Conservation (phyloP, 2,888 invertebrate genomes). For the Cistogaster globosa region DNA sequence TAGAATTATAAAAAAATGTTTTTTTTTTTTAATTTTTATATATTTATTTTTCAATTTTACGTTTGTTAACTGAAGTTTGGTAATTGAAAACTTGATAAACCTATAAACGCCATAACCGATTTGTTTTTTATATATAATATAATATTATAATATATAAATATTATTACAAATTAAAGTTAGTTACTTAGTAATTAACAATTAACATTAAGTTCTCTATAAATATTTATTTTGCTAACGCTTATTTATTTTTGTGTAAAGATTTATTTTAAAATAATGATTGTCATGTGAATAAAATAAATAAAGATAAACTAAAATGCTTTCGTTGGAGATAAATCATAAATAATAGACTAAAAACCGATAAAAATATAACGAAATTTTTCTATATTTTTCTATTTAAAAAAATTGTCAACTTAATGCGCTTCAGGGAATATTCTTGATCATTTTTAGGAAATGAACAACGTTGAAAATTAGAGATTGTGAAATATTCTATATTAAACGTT, state of each 20-base stretch:
- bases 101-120: background rate
- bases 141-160: too few species aligned
- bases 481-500: too few species aligned
- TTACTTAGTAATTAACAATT: constrained; percentile 54
- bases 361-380: background rate
- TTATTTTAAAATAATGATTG: constrained; percentile 77
- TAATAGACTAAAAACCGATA: background rate
- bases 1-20: constrained; percentile 32
- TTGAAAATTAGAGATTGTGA: too few species aligned
- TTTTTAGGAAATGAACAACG: too few species aligned
- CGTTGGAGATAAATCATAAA: background rate
- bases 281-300: constrained; percentile 73
- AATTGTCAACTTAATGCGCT: too few species aligned
- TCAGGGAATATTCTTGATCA: too few species aligned
- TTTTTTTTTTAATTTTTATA: too few species aligned
- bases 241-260: constrained; percentile 70
- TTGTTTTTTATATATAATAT: background rate
- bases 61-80: constrained; percentile 65
- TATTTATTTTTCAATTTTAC: constrained; percentile 9
- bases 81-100: constrained; percentile 55
- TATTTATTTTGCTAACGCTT: constrained; percentile 21
- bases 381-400: too few species aligned
- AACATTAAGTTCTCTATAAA: constrained; percentile 48
- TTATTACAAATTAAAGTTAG: background rate
- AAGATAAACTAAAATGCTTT: background rate